Evolutionary conservation across 2,113 vertebrate genomes (phyloP).

Genomic region (Nymphicus hollandicus): DNA sequence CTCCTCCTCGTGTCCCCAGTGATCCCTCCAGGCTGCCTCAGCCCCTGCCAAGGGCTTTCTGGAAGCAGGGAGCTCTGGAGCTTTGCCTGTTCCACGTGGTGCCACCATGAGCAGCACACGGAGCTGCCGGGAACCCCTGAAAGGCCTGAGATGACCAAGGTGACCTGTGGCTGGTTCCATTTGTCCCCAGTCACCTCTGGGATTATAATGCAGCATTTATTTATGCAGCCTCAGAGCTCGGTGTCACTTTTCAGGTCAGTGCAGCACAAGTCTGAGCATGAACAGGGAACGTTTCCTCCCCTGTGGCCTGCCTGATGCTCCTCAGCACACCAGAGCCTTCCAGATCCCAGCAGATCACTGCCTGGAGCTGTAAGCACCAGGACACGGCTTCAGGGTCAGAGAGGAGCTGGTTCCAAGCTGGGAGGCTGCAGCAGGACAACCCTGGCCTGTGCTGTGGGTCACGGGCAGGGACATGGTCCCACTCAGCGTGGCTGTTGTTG

Average conservation of each 20-base stretch:
- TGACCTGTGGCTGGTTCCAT: fast-evolving
- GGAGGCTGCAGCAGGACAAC: fast-evolving
- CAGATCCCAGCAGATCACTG: neutral
- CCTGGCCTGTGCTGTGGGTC: neutral
- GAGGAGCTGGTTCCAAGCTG: too few species aligned
- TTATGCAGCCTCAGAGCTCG: fast-evolving
- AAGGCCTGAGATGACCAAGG: neutral
- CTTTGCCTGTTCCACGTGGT: neutral
- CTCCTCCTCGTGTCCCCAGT: neutral
- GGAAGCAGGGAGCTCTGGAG: neutral
- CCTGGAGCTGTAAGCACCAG: fast-evolving
- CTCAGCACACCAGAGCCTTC: neutral
- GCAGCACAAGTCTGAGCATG: neutral
- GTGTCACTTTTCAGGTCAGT: neutral
- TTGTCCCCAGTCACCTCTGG: neutral
- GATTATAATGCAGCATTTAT: neutral
- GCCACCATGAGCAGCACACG: fast-evolving
- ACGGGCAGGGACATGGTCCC: fast-evolving
- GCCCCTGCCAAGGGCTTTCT: neutral
- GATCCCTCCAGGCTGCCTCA: neutral
- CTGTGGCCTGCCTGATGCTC: neutral
- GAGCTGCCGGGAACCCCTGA: neutral
- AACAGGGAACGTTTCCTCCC: neutral
- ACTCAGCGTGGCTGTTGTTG: neutral
- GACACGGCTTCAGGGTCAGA: fast-evolving